Base-by-base conservation (phyloP, 1,140 invertebrate species). In the Lepidostoma basale region DNA sequence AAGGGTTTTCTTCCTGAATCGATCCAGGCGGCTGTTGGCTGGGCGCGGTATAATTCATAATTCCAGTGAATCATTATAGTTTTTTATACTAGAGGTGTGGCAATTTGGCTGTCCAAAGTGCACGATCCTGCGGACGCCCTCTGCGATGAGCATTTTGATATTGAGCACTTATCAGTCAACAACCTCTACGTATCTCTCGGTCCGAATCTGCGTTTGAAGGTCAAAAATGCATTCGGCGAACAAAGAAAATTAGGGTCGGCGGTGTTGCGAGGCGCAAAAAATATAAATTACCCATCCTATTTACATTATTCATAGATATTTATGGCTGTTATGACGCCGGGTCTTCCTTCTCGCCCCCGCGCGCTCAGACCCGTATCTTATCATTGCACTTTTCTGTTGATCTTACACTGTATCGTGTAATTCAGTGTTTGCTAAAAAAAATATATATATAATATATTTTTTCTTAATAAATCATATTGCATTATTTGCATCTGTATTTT, bases 111-210 rank as follows among this genome's bases (percentile, higher is more conserved):
- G 16, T 18, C 52, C 52, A 56, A 56, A 56, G 52, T 56, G 28
- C 52, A 20, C 16, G n/a, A 36, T 18, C 30, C 52, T 56, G n/a
- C 36, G 18, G 1, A 3, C 28, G 52, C 20, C 52, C 52, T 56
- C 28, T 56, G 28, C 52, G 52, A 56, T 56, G 28, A 20, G 52
- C 52, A 14, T 18, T 56, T 56, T 56, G 52, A 56, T 56, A 56
- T 56, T 56, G 52, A 49, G n/a, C 26, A 14, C 26, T 30, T 56
- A 56, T 56, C 52, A 56, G 52, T 56, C 52, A 56, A 56, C 30
- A 56, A 56, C 52, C 52, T 56, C 30, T 10, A 14, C 28, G 10
- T 33, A 56, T 36, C 30, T 33, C 10, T 20, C 22, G 18, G 10
- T 10, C 52, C 52, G 23, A 56, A 56, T 56, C 52, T 56, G 23